Percentiles rank a stretch among this genome's conserved stretches.
Evolutionary conservation across 2,888 invertebrate species (phyloP).

Genomic region (Strigamia maritima): DNA sequence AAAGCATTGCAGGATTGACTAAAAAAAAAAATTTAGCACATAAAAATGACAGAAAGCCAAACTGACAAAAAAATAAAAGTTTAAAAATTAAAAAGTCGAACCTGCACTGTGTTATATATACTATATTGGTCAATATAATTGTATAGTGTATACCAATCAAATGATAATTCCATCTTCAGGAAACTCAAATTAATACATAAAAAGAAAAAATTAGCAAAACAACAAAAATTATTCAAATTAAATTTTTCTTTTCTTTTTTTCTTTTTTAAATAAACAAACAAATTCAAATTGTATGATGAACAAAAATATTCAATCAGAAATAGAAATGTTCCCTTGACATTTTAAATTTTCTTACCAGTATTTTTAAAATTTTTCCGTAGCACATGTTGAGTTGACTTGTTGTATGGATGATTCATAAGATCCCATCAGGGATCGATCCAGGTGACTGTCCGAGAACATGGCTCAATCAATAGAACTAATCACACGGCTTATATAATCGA

Average conservation of each 20-base stretch:
- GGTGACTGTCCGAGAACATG: conserved; percentile 4
- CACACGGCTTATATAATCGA: neutral
- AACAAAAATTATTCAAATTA: neutral
- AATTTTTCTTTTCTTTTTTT: neutral
- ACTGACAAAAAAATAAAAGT: neutral
- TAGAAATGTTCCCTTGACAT: neutral
- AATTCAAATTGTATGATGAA: too few relatives aligned
- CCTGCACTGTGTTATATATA: neutral
- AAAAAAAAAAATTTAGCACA: neutral
- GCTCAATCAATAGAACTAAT: neutral
- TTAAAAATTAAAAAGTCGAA: neutral
- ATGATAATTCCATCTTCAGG: neutral
- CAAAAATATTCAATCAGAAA: neutral
- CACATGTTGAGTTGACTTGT: conserved; percentile 1
- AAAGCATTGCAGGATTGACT: neutral
- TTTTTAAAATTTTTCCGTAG: neutral
- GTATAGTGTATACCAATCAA: neutral
- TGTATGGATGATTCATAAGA: neutral
- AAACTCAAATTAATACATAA: neutral
- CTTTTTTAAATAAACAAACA: neutral
- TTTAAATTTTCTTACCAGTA: conserved; percentile 1
- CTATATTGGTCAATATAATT: neutral
- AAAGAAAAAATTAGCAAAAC: neutral
- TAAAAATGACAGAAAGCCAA: neutral
- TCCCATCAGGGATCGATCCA: neutral